These are phyloP conservation scores for Nomada fucata DNA, from an alignment of 2,888 invertebrate genomes.

Conservation along the genomic window DNA sequence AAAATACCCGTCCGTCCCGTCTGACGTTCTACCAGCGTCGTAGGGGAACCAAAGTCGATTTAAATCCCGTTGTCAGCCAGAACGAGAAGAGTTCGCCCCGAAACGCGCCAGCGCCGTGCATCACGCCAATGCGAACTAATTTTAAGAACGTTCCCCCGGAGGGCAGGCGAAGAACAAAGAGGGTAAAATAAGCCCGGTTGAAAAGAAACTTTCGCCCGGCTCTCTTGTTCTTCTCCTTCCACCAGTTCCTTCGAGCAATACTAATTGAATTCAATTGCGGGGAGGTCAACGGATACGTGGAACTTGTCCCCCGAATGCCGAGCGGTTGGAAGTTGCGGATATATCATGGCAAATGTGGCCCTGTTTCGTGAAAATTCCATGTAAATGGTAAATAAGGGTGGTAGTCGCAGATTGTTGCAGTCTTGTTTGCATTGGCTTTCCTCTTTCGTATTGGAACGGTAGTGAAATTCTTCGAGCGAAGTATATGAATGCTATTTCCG, in stretches of 20 bases:
- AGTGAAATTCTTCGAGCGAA: too few species aligned
- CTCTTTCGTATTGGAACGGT: too few species aligned
- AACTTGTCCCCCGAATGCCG: constrained; percentile 51
- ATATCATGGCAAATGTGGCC: not conserved
- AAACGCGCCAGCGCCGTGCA: constrained; percentile 57
- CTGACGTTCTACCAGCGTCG: constrained; percentile 56
- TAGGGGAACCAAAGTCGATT: constrained; percentile 65
- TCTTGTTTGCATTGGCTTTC: not conserved
- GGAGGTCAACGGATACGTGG: constrained; percentile 59
- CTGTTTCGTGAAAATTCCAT: not conserved
- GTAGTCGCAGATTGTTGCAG: not conserved
- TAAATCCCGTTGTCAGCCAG: constrained; percentile 69
- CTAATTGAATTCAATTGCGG: constrained; percentile 73
- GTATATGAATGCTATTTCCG: too few species aligned
- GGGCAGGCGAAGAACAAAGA: constrained; percentile 50
- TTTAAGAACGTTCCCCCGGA: constrained; percentile 65
- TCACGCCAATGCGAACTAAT: constrained; percentile 74
- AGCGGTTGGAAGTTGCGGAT: constrained; percentile 31
- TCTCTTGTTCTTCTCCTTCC: constrained; percentile 18
- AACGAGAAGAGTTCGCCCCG: constrained; percentile 35
- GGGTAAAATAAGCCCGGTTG: constrained; percentile 51
- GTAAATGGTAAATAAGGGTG: not conserved
- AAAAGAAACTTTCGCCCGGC: constrained; percentile 64
- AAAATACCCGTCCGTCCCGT: constrained; percentile 63
- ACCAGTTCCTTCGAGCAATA: constrained; percentile 61